phyloP scores from a whole-genome alignment of 2,888 invertebrate genomes.

The Osedax frankpressi region DNA sequence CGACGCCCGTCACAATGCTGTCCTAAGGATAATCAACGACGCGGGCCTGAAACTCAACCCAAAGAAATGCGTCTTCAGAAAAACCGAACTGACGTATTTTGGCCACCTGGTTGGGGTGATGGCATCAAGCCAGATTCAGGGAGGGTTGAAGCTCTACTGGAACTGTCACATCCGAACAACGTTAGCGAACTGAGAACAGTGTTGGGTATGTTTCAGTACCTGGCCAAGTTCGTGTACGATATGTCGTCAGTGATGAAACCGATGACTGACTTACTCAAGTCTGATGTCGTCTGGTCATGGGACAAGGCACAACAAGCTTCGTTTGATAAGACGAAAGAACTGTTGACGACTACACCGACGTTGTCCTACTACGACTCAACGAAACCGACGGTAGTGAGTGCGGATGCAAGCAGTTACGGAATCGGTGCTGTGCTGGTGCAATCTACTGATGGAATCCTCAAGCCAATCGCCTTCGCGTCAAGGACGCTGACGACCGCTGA shows the following conservation, averaged over 20 bases:
- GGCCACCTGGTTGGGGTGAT: constrained; percentile 26
- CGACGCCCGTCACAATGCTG: constrained; percentile 20
- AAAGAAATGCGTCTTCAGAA: too few relatives aligned
- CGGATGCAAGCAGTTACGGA: constrained; percentile 28
- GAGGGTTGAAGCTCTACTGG: constrained; percentile 20
- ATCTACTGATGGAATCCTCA: constrained; percentile 19
- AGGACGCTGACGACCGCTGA: constrained; percentile 26
- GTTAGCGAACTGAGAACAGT: constrained; percentile 24
- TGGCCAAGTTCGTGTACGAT: constrained; percentile 24
- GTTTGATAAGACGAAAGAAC: constrained; percentile 25
- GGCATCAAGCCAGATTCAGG: constrained; percentile 25
- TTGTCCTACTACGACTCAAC: constrained; percentile 26
- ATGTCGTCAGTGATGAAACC: constrained; percentile 26
- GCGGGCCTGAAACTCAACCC: constrained; percentile 25
- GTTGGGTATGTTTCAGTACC: constrained; percentile 28
- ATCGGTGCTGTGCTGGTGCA: constrained; percentile 27
- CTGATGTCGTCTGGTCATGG: constrained; percentile 24
- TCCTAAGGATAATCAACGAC: constrained; percentile 15
- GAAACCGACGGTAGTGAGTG: constrained; percentile 27
- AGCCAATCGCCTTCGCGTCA: constrained; percentile 29
- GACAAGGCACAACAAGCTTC: constrained; percentile 22
- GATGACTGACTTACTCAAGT: constrained; percentile 24
- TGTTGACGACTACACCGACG: constrained; percentile 23
- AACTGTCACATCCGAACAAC: constrained; percentile 21
- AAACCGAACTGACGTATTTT: too few relatives aligned